Evolutionary conservation across 1,140 invertebrate genomes (phyloP).

Genomic region (Glossosoma conforme): DNA sequence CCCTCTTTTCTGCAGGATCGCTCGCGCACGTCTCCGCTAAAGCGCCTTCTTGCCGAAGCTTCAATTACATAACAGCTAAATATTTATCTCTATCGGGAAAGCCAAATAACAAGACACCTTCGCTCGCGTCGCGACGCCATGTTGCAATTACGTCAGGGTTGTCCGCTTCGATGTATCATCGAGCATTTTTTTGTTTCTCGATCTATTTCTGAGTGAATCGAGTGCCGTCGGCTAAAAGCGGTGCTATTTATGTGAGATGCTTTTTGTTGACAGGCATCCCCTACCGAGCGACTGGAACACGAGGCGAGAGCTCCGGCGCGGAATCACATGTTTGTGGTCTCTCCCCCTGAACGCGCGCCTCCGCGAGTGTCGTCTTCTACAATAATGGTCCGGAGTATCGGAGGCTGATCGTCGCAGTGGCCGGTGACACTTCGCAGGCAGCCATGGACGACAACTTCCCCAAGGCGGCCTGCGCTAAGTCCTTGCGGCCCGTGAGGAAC

Average conservation of each 20-base stretch:
- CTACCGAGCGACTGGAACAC: conserved; percentile 16
- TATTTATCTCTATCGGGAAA: conserved; percentile 9
- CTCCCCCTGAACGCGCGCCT: conserved; percentile 37
- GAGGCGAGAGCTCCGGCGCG: neutral
- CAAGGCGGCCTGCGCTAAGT: conserved; percentile 41
- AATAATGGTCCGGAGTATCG: conserved; percentile 34
- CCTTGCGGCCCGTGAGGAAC: conserved; percentile 52
- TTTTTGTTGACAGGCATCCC: conserved; percentile 24
- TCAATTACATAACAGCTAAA: conserved; percentile 14
- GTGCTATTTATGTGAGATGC: conserved; percentile 18
- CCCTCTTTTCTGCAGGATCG: neutral
- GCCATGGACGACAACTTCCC: conserved; percentile 26
- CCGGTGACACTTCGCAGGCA: conserved; percentile 1
- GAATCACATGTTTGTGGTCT: conserved; percentile 35
- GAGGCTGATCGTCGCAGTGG: neutral
- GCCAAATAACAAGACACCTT: conserved; percentile 20
- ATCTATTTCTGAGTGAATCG: conserved; percentile 8
- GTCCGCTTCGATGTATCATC: conserved; percentile 22
- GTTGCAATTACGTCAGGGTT: conserved; percentile 48
- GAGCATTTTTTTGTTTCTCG: conserved; percentile 13
- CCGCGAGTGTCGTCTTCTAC: conserved; percentile 34
- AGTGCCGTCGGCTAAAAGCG: conserved; percentile 4
- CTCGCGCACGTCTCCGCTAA: too few relatives aligned
- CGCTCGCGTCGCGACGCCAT: conserved; percentile 35
- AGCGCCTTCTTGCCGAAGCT: neutral